These are phyloP conservation scores for Trissolcus japonicus DNA, from an alignment of 2,888 invertebrate genomes.

Conservation along the genomic window DNA sequence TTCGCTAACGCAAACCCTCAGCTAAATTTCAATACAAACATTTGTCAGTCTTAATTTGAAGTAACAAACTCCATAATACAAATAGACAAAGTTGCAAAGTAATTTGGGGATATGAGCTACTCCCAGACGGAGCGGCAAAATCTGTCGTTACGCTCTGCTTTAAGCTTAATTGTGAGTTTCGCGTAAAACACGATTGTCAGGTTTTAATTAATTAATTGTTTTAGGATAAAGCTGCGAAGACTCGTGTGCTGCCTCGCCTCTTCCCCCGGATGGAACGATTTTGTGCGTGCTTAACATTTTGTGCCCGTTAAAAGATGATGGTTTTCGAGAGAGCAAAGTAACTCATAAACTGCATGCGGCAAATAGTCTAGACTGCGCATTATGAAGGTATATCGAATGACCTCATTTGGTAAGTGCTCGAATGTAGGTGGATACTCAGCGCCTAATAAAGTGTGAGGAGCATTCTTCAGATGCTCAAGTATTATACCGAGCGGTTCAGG, in stretches of 20 bases:
- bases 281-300: constrained; percentile 15
- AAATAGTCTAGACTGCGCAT: constrained; percentile 55
- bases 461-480: constrained; percentile 50
- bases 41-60: constrained; percentile 3
- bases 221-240: constrained; percentile 4
- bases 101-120: not conserved
- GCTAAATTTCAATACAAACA: not conserved
- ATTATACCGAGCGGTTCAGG: constrained; percentile 43
- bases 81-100: no score
- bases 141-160: no score
- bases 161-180: not conserved
- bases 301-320: constrained; percentile 50
- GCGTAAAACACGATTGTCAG: not conserved
- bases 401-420: constrained; percentile 63
- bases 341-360: constrained; percentile 55
- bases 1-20: not conserved
- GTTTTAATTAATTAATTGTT: constrained; percentile 15
- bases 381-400: constrained; percentile 59
- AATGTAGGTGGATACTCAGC: constrained; percentile 60
- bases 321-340: constrained; percentile 47
- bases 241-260: not conserved
- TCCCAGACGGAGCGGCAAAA: not conserved
- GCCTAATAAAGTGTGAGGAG: constrained; percentile 66
- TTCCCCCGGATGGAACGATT: constrained; percentile 26
- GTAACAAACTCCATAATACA: not conserved